Evolutionary conservation across 2,797 vertebrate species (phyloP).

Genomic region (Micrastur ruficollis): DNA sequence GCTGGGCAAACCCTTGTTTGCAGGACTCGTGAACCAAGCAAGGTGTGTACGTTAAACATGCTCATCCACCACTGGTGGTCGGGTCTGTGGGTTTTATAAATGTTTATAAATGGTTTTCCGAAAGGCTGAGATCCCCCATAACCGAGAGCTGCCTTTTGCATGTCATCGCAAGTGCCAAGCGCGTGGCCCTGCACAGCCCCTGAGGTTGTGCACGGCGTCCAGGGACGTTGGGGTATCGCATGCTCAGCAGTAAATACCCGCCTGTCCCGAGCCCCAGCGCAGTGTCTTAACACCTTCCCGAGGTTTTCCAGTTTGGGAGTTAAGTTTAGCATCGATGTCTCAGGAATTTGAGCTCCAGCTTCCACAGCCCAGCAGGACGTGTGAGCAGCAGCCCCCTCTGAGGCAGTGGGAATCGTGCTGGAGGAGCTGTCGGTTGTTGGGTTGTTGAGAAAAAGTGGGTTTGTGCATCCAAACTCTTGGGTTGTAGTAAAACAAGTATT

Average conservation of each 20-base stretch:
- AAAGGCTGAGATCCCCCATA: neutral
- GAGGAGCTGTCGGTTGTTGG: neutral
- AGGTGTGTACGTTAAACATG: rapidly evolving
- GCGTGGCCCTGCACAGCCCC: neutral
- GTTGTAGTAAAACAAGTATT: too few species aligned
- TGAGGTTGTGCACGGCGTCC: rapidly evolving
- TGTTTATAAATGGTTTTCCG: neutral
- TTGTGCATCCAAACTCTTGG: neutral
- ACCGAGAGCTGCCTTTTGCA: neutral
- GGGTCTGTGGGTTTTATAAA: neutral
- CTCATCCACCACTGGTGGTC: too few species aligned
- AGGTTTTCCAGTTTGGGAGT: rapidly evolving
- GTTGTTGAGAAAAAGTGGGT: neutral
- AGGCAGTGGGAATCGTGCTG: rapidly evolving
- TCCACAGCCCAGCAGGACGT: rapidly evolving
- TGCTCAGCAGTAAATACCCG: neutral
- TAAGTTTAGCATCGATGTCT: rapidly evolving
- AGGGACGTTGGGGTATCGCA: rapidly evolving
- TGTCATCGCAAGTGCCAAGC: rapidly evolving
- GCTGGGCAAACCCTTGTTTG: rapidly evolving
- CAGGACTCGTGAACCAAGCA: neutral
- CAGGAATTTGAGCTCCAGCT: neutral
- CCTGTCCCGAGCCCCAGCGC: neutral
- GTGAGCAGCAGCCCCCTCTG: neutral
- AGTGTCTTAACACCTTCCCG: neutral